Base-by-base conservation (phyloP, 2,797 vertebrate genomes). In the Avahi laniger region DNA sequence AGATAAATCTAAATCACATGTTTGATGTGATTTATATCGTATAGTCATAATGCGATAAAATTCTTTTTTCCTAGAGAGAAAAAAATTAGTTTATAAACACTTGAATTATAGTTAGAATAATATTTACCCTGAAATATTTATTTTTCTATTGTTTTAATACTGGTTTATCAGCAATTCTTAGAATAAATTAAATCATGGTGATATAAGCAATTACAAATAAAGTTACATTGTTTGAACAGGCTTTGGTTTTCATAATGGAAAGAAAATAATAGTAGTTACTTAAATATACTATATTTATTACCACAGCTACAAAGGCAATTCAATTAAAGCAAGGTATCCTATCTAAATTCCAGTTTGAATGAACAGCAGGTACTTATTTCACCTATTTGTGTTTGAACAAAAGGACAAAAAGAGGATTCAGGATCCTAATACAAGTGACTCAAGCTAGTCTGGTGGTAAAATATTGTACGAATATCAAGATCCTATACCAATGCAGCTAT, bases 101-200 rank as follows among this genome's bases (percentile, higher is more conserved):
- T 97, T 96, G 89, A 97, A 95, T 95, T 97, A 83, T 35, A 54
- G 63, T 38, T 90, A 89, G 59, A 97, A 83, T 89, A 9, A 65
- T 89, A 57, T 83, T 57, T 96, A 97, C 90, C 70, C 6, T 88
- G 72, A 97, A 33, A 38, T 50, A 93, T 93, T 96, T 87, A 94
- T 97, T 96, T 98, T 97, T 97, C 30, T 82, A 92, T 83, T 94
- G 2, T 1, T 33, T 57, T 96, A 98, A 28, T 95, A 96, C 95
- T 97, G 91, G 20, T 61, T 79, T 91, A 87, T 87, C 93, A 70
- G 30, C 61, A 97, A 67, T 88, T 97, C 35, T 83, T 70, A 93
- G 3, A 50, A 81, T 93, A 93, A 94, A 96, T 91, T 97, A 96
- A 76, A 90, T 95, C 93, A 83, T 95, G 0, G 48, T 20, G 70